Evolutionary conservation across 2,113 vertebrate genomes (phyloP).

Genomic region (Lepus americanus): DNA sequence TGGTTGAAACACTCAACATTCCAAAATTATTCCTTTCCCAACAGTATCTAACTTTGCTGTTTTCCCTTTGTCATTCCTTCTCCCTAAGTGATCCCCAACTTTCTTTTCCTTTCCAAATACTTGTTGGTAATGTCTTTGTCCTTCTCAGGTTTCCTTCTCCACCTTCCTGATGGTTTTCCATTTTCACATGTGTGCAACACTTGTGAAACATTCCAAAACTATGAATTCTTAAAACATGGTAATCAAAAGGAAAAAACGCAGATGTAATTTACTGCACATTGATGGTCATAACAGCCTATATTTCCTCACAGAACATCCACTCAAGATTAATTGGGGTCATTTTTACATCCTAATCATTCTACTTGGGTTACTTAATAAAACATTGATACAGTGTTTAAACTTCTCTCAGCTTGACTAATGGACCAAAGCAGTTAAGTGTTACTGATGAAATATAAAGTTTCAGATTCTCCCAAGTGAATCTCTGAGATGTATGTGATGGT

Average conservation of each 20-base stretch:
- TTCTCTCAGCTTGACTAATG: background rate
- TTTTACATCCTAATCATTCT: background rate
- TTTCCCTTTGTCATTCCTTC: background rate
- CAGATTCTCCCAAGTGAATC: background rate
- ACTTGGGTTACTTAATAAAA: conserved; percentile 7
- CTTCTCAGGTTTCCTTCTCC: background rate
- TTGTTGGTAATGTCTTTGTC: background rate
- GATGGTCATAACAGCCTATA: background rate
- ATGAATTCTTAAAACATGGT: background rate
- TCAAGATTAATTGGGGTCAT: background rate
- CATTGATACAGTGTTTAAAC: background rate
- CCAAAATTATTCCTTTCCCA: background rate
- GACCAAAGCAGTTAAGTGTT: background rate
- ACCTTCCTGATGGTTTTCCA: background rate
- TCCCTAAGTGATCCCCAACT: background rate
- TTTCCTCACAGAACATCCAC: background rate
- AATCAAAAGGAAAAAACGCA: background rate
- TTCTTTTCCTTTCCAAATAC: conserved; percentile 31
- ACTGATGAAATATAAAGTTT: background rate
- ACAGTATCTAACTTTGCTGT: background rate
- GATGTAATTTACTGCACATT: background rate
- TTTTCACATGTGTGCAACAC: background rate
- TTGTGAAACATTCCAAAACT: background rate
- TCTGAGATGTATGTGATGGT: background rate
- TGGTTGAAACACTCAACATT: background rate